phyloP scores from a whole-genome alignment of 2,113 vertebrate genomes.

The Etheostoma spectabile region DNA sequence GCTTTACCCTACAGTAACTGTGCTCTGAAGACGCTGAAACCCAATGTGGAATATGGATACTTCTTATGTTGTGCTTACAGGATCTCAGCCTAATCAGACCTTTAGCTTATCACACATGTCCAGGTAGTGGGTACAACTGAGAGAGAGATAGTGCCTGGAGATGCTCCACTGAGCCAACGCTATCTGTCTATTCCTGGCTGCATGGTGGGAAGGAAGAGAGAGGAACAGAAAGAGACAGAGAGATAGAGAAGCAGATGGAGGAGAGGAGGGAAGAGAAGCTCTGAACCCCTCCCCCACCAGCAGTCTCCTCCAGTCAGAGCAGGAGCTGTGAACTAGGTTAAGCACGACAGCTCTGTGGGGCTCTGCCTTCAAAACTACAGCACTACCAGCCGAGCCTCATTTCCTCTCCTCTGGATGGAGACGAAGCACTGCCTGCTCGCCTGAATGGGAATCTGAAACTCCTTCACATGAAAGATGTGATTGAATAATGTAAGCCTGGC shows the following conservation, averaged over 20 bases:
- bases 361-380: conserved; percentile 56
- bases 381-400: conserved; percentile 28
- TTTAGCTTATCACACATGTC: conserved; percentile 68
- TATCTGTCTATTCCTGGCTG: conserved; percentile 59
- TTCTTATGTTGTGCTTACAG: conserved; percentile 69
- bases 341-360: conserved; percentile 70
- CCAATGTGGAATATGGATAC: conserved; percentile 49
- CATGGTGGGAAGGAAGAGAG: conserved; percentile 6
- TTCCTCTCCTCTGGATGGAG: conserved; percentile 34
- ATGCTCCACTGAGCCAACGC: conserved; percentile 64
- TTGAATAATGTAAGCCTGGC: conserved; percentile 66
- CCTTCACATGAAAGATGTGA: conserved; percentile 49
- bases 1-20: conserved; percentile 8
- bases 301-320: conserved; percentile 70
- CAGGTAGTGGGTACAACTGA: conserved; percentile 67
- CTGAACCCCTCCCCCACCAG: conserved; percentile 61
- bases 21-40: conserved; percentile 24
- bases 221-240: conserved; percentile 13
- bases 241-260: conserved; percentile 11
- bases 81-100: conserved; percentile 57
- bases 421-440: conserved; percentile 25
- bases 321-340: conserved; percentile 74
- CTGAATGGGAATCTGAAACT: conserved; percentile 42
- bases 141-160: conserved; percentile 58
- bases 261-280: conserved; percentile 30